phyloP scores from a whole-genome alignment of 2,797 vertebrate genomes.

The Hemibagrus guttatus region DNA sequence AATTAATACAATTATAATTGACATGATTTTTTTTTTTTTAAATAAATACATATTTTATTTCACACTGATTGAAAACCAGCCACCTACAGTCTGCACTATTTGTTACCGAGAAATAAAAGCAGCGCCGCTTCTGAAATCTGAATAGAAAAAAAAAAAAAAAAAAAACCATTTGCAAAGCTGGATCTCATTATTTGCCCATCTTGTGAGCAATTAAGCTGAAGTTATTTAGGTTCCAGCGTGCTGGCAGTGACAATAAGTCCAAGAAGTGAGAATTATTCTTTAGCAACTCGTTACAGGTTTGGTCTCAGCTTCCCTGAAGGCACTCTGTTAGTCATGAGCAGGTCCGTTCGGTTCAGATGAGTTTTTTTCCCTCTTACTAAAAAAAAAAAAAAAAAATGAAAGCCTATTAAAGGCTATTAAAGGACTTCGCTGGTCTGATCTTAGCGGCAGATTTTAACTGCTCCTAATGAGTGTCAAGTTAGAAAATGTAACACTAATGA shows the following conservation, averaged over 20 bases:
- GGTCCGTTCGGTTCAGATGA: neutral
- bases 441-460: neutral
- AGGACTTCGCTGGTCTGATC: neutral
- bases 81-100: neutral
- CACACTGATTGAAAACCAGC: neutral
- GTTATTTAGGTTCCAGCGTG: constrained; percentile 14
- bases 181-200: constrained; percentile 25
- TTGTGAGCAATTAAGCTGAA: constrained; percentile 22
- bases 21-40: neutral
- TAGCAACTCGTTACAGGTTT: neutral
- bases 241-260: neutral
- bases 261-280: constrained; percentile 20
- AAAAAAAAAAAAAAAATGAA: neutral
- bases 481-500: constrained; percentile 15
- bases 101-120: constrained; percentile 4
- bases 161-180: neutral
- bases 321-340: neutral
- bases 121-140: neutral
- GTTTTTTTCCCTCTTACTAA: neutral
- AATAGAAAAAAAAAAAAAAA: neutral
- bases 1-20: neutral
- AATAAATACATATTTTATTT: neutral
- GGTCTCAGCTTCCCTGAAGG: neutral
- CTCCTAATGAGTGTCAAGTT: neutral
- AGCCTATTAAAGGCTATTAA: neutral